phyloP scores from a whole-genome alignment of 2,888 invertebrate species.

The Icerya purchasi region DNA sequence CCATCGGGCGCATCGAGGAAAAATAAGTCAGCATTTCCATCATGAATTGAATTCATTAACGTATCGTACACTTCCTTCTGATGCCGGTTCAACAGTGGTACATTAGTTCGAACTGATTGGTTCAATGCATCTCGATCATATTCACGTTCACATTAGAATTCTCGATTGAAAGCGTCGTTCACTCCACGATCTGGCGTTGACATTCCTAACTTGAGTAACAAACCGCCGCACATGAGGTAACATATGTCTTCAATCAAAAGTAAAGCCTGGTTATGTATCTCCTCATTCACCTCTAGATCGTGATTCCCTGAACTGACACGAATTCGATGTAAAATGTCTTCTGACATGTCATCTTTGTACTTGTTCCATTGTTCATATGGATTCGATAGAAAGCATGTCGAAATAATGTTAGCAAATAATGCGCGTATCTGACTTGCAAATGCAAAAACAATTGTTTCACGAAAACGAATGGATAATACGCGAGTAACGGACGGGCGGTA shows the following conservation, averaged over 20 bases:
- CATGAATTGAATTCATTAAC: constrained; percentile 6
- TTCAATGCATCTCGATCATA: constrained; percentile 18
- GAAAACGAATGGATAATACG: too few species aligned
- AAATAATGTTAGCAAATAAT: constrained; percentile 7
- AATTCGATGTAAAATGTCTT: constrained; percentile 18
- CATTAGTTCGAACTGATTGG: constrained; percentile 9
- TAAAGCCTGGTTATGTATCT: constrained; percentile 20
- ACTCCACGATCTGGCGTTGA: constrained; percentile 19
- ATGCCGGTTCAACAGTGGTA: constrained; percentile 10
- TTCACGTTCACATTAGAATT: constrained; percentile 22
- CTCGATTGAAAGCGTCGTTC: constrained; percentile 18
- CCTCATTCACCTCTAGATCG: constrained; percentile 16
- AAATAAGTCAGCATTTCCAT: constrained; percentile 9
- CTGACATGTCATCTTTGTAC: constrained; percentile 13
- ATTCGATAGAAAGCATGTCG: constrained; percentile 8
- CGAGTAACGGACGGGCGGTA: too few species aligned
- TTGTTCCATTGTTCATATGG: constrained; percentile 10
- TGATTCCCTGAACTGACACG: constrained; percentile 15
- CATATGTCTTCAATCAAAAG: constrained; percentile 23
- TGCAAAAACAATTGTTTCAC: neutral
- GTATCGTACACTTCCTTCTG: constrained; percentile 3
- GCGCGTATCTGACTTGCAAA: constrained; percentile 16
- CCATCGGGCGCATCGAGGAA: constrained; percentile 14
- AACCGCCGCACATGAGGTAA: constrained; percentile 20
- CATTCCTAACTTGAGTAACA: constrained; percentile 19